Percentiles rank a stretch among this genome's conserved stretches.
Evolutionary conservation across 37 sponge, comb jelly and placozoan species (phyloP).

Genomic region (Geodia barretti): DNA sequence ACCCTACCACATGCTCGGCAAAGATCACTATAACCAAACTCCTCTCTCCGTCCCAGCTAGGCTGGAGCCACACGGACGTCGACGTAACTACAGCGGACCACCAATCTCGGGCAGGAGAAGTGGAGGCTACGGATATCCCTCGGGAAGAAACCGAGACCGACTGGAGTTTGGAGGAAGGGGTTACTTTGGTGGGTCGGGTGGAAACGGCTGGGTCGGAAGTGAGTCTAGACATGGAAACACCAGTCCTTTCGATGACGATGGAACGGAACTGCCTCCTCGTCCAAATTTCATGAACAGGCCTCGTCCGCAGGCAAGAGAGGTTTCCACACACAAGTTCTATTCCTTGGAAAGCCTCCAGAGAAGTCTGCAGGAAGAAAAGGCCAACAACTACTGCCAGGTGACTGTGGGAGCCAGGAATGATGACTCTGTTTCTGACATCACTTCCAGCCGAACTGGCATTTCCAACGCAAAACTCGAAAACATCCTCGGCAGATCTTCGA

Average conservation of each 20-base stretch:
- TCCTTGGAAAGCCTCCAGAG: neutral
- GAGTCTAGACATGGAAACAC: neutral
- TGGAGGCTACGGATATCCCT: neutral
- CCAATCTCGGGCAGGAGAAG: neutral
- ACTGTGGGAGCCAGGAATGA: conserved; percentile 16
- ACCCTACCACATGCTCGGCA: neutral
- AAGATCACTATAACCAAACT: neutral
- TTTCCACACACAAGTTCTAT: neutral
- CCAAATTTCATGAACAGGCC: neutral
- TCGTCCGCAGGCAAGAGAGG: neutral
- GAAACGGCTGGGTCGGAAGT: neutral
- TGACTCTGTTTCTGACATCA: neutral
- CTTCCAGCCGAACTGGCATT: neutral
- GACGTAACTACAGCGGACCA: neutral
- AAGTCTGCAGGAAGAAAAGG: neutral
- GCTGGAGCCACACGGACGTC: neutral
- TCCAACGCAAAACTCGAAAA: neutral
- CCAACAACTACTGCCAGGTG: conserved; percentile 35
- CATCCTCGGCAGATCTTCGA: neutral
- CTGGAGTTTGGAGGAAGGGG: neutral
- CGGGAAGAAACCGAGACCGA: neutral
- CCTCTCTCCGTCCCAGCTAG: neutral
- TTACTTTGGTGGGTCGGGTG: neutral
- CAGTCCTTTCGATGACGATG: neutral
- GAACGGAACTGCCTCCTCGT: neutral